Evolutionary conservation across 2,888 invertebrate species (phyloP).

Genomic region (Erebia palarica): DNA sequence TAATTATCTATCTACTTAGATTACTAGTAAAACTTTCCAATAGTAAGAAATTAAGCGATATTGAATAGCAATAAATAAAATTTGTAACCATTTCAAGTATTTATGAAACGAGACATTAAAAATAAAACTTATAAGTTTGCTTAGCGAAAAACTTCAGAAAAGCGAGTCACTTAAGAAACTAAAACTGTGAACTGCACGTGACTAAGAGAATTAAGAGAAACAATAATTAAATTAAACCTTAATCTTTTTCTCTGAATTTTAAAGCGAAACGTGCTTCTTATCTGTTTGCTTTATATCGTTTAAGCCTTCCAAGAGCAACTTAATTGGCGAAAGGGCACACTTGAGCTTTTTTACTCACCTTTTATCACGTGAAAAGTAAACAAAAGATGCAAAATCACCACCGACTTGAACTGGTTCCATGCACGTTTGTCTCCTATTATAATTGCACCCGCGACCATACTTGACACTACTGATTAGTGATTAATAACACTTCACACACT

Average conservation of each 20-base stretch:
- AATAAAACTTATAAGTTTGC: too few relatives aligned
- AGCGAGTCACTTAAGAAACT: neutral
- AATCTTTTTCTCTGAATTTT: slow-evolving; percentile 10
- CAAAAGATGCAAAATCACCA: slow-evolving; percentile 71
- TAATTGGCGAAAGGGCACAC: slow-evolving; percentile 37
- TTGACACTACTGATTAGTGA: slow-evolving; percentile 66
- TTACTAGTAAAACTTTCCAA: neutral
- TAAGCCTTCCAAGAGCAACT: slow-evolving; percentile 6
- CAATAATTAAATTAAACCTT: neutral
- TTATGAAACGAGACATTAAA: too few relatives aligned
- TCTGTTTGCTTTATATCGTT: slow-evolving; percentile 7
- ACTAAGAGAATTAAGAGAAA: neutral
- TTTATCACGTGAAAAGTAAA: slow-evolving; percentile 58
- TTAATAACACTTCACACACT: slow-evolving; percentile 56
- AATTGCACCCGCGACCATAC: slow-evolving; percentile 73
- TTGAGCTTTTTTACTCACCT: slow-evolving; percentile 58
- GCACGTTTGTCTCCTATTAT: slow-evolving; percentile 66
- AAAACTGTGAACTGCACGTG: too few relatives aligned
- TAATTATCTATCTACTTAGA: neutral
- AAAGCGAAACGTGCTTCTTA: slow-evolving; percentile 3
- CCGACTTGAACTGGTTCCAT: slow-evolving; percentile 70
- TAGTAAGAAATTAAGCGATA: neutral
- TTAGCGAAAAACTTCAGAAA: neutral
- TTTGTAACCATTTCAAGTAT: too few relatives aligned
- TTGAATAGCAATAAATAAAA: too few relatives aligned